Conservation (phyloP, 2,888 invertebrate species). For the Orgyia antiqua region DNA sequence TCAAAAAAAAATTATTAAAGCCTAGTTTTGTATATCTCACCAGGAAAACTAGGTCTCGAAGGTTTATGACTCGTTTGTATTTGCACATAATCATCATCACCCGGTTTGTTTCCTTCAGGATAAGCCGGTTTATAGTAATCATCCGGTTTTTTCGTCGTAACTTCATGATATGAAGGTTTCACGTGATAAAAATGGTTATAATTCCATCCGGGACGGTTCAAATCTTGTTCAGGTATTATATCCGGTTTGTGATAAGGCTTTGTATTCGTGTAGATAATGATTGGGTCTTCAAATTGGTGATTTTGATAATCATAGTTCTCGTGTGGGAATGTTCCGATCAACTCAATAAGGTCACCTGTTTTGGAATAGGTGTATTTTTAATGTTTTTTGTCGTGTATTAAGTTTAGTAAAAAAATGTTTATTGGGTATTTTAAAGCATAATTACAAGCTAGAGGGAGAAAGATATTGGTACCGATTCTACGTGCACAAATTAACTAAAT, state of each 20-base stretch:
- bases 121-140: conserved; percentile 47
- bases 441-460: neutral
- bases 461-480: neutral
- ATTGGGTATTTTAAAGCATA: neutral
- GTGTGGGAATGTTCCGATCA: conserved; percentile 71
- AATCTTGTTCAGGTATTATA: conserved; percentile 38
- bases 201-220: conserved; percentile 36
- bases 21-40: conserved; percentile 48
- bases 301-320: conserved; percentile 63
- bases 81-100: conserved; percentile 71
- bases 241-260: conserved; percentile 47
- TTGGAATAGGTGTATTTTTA: conserved; percentile 18
- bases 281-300: conserved; percentile 68
- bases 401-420: conserved; percentile 1
- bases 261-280: conserved; percentile 69
- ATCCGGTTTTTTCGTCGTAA: conserved; percentile 49
- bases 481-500: too few species aligned
- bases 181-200: conserved; percentile 65
- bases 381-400: conserved; percentile 3
- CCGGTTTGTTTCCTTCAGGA: conserved; percentile 31
- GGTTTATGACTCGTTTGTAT: conserved; percentile 55
- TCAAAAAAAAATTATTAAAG: conserved; percentile 16
- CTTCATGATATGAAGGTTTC: conserved; percentile 71
- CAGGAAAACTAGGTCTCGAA: conserved; percentile 61
- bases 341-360: conserved; percentile 74